These are phyloP conservation scores for Lapara coniferarum DNA, from an alignment of 2,888 invertebrate genomes.

Conservation along the genomic window DNA sequence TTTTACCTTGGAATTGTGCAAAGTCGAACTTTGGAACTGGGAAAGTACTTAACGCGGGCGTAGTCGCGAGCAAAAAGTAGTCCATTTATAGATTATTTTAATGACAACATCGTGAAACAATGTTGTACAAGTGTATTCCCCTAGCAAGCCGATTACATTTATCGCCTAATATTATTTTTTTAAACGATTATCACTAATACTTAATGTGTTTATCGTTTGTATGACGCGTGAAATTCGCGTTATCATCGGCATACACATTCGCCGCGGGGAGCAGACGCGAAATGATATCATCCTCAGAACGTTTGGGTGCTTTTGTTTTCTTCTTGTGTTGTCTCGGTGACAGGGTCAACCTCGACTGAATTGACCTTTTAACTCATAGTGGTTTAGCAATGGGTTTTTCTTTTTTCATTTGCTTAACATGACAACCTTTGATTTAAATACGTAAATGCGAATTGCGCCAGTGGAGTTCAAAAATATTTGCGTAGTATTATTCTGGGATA, in stretches of 20 bases:
- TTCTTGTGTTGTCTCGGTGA: not conserved
- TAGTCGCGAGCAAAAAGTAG: too few relatives aligned
- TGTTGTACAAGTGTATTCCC: not conserved
- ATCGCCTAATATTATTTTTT: slow-evolving; percentile 3
- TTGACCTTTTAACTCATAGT: not conserved
- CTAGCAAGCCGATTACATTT: slow-evolving; percentile 7
- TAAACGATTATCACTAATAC: slow-evolving; percentile 16
- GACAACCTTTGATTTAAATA: too few relatives aligned
- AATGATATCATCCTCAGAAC: slow-evolving; percentile 3
- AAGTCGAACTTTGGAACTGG: too few relatives aligned
- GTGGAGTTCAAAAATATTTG: too few relatives aligned
- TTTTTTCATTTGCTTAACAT: not conserved
- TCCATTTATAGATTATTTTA: not conserved
- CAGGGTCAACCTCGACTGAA: not conserved
- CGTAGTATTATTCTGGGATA: too few relatives aligned
- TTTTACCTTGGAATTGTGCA: too few relatives aligned
- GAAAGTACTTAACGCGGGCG: too few relatives aligned
- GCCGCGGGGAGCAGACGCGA: not conserved
- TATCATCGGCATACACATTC: slow-evolving; percentile 2
- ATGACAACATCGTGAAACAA: slow-evolving; percentile 5
- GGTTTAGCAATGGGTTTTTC: not conserved
- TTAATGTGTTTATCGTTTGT: slow-evolving; percentile 13
- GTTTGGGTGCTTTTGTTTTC: not conserved
- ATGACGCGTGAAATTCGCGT: slow-evolving; percentile 11
- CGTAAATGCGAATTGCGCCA: too few relatives aligned